phyloP scores from a whole-genome alignment of 2,797 vertebrate species.

The Myoxocephalus aenaeus region DNA sequence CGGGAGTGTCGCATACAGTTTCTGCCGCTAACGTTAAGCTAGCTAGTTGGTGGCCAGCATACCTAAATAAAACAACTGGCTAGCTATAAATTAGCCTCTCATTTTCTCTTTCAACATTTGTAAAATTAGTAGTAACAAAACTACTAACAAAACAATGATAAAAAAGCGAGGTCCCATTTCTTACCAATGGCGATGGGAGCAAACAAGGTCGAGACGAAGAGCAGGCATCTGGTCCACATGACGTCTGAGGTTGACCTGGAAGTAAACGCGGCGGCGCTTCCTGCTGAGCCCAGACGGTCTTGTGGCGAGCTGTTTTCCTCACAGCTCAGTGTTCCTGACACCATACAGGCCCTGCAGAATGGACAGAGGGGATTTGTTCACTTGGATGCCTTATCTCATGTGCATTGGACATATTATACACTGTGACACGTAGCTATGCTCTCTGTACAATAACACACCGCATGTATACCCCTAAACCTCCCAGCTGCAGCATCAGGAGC shows the following conservation, averaged over 20 bases:
- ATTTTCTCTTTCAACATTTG: not conserved
- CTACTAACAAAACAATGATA: too few species aligned
- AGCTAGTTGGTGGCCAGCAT: not conserved
- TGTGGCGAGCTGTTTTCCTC: conserved; percentile 69
- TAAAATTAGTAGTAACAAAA: not conserved
- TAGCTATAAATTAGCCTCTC: not conserved
- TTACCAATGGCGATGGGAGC: conserved; percentile 89
- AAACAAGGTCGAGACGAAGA: conserved; percentile 89
- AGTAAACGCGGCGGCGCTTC: conserved; percentile 72
- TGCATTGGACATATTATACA: not conserved
- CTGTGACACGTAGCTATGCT: not conserved
- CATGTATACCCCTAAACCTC: not conserved
- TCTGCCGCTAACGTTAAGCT: not conserved
- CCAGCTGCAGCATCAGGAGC: not conserved
- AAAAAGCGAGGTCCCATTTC: conserved; percentile 31
- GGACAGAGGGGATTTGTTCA: conserved; percentile 48
- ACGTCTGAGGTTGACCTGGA: conserved; percentile 83
- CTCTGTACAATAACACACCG: not conserved
- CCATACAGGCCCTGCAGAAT: conserved; percentile 72
- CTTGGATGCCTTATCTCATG: conserved; percentile 3
- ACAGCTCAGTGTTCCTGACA: conserved; percentile 70
- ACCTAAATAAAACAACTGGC: not conserved
- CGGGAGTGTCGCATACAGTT: not conserved
- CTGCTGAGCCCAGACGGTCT: conserved; percentile 73
- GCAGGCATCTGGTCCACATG: conserved; percentile 94